Percentiles rank a stretch among this genome's conserved stretches.
Evolutionary conservation across 2,888 invertebrate species (phyloP).

Genomic region (Ectemnius cavifrons): DNA sequence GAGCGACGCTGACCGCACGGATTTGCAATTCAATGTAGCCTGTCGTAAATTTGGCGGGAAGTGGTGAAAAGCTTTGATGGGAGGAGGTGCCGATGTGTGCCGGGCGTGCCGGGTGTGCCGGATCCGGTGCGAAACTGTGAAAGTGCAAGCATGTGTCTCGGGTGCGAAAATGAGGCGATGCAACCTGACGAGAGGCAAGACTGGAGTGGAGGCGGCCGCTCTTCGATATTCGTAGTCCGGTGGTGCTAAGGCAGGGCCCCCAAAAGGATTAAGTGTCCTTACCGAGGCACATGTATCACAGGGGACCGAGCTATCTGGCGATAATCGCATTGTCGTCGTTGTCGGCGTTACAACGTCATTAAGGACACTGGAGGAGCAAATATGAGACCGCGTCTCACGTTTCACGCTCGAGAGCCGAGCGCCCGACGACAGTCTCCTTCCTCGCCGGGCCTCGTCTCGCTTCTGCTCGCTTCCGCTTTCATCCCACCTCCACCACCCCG

Average conservation of each 20-base stretch:
- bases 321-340: constrained; percentile 60
- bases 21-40: constrained; percentile 38
- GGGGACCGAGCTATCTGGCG: constrained; percentile 38
- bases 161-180: too few species aligned
- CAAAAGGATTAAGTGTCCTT: constrained; percentile 34
- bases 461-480: neutral
- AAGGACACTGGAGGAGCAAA: constrained; percentile 54
- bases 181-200: too few species aligned
- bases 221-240: too few species aligned
- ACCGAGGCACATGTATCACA: constrained; percentile 41
- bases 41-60: neutral
- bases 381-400: constrained; percentile 60
- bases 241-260: neutral
- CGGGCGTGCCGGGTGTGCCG: too few species aligned
- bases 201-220: too few species aligned
- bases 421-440: constrained; percentile 40
- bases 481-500: neutral
- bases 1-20: constrained; percentile 1
- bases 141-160: neutral
- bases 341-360: constrained; percentile 57
- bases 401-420: constrained; percentile 39
- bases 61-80: neutral
- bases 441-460: constrained; percentile 12
- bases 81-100: too few species aligned
- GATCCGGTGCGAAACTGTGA: neutral